Evolutionary conservation across 2,888 invertebrate genomes (phyloP).

Genomic region (Galeruca laticollis): DNA sequence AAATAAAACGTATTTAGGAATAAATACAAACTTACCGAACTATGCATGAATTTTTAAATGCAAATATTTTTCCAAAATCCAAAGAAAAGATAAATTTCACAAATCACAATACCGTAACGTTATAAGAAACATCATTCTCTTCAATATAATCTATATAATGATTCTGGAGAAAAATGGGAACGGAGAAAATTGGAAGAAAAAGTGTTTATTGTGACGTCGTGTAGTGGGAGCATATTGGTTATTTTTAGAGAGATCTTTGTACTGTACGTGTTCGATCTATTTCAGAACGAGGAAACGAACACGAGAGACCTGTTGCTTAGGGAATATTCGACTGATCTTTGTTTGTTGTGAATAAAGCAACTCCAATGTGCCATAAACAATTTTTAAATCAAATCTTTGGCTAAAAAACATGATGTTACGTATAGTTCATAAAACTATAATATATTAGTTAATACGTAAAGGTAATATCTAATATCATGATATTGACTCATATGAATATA

Average conservation of each 20-base stretch:
- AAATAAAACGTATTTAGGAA: background rate
- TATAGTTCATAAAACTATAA: too few species aligned
- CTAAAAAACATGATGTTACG: too few species aligned
- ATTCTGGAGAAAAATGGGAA: constrained; percentile 16
- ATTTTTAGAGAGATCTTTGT: constrained; percentile 31
- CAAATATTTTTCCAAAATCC: background rate
- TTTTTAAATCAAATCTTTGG: too few species aligned
- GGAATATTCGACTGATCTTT: constrained; percentile 3
- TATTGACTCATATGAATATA: too few species aligned
- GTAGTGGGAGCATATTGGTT: constrained; percentile 21
- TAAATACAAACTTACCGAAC: background rate
- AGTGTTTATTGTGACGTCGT: constrained; percentile 23
- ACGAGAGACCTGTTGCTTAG: constrained; percentile 23
- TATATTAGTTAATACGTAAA: too few species aligned
- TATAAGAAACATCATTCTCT: background rate
- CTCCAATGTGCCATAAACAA: too few species aligned
- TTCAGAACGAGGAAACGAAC: constrained; percentile 18
- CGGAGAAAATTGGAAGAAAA: constrained; percentile 15
- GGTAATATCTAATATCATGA: too few species aligned
- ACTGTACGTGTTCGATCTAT: constrained; percentile 16
- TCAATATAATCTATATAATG: background rate
- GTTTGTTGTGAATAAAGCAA: background rate
- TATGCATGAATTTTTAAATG: background rate
- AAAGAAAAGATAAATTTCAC: constrained; percentile 1
- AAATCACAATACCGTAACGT: background rate